Evolutionary conservation across 1,140 invertebrate species (phyloP).

Genomic region (Olivierus martensii): DNA sequence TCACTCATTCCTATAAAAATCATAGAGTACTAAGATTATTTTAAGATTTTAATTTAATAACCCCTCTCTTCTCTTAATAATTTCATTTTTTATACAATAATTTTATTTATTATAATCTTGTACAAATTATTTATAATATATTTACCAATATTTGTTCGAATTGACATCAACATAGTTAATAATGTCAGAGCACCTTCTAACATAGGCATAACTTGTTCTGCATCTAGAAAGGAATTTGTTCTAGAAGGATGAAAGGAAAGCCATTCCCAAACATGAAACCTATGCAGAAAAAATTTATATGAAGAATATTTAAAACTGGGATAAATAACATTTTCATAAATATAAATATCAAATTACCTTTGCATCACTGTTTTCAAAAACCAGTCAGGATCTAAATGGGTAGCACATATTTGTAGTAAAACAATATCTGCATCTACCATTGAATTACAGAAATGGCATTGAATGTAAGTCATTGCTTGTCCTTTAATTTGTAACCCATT

Average conservation of each 20-base stretch:
- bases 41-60: too few species aligned
- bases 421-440: slow-evolving; percentile 96
- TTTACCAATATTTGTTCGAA: slow-evolving; percentile 77
- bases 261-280: slow-evolving; percentile 47
- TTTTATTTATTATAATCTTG: too few species aligned
- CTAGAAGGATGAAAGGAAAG: slow-evolving; percentile 41
- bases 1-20: slow-evolving; percentile 44
- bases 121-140: neutral
- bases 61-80: too few species aligned
- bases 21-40: too few species aligned
- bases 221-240: slow-evolving; percentile 43
- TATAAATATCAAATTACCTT: slow-evolving; percentile 41
- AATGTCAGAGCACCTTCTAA: slow-evolving; percentile 83
- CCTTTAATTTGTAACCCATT: slow-evolving; percentile 96
- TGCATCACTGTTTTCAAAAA: slow-evolving; percentile 78
- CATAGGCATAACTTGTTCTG: slow-evolving; percentile 65
- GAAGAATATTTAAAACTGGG: too few species aligned
- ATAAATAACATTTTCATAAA: too few species aligned
- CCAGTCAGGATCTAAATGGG: slow-evolving; percentile 64
- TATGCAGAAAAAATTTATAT: slow-evolving; percentile 38
- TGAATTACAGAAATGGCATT: slow-evolving; percentile 95
- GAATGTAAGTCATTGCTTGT: slow-evolving; percentile 97
- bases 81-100: too few species aligned
- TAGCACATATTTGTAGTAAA: slow-evolving; percentile 81
- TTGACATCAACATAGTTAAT: slow-evolving; percentile 71